Conservation (phyloP, 2,888 invertebrate species). For the Aspidiotus destructor region DNA sequence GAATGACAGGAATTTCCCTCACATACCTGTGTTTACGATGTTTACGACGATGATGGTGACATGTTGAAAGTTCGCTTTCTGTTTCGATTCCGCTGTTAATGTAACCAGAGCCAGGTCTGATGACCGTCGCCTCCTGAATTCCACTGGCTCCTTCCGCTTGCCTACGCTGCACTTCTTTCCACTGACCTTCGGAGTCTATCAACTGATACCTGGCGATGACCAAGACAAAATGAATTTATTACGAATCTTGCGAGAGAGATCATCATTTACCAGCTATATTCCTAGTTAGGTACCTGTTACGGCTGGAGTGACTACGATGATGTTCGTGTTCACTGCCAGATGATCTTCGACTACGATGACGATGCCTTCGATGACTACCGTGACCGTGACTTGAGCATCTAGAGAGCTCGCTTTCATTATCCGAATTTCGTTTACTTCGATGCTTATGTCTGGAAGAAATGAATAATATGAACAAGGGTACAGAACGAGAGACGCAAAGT, state of each 20-base stretch:
- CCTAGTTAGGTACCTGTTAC: constrained; percentile 9
- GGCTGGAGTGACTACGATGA: constrained; percentile 26
- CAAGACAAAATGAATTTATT: neutral
- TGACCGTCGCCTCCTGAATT: constrained; percentile 61
- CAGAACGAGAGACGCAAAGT: neutral
- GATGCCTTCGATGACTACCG: constrained; percentile 35
- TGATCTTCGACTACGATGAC: constrained; percentile 37
- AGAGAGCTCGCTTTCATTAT: constrained; percentile 82
- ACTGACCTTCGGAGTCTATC: constrained; percentile 78
- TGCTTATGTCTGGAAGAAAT: constrained; percentile 49
- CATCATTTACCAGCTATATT: constrained; percentile 18
- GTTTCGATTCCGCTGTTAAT: constrained; percentile 45
- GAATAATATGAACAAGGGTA: neutral
- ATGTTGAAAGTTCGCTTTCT: constrained; percentile 44
- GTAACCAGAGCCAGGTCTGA: constrained; percentile 42
- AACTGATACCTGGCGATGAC: constrained; percentile 51
- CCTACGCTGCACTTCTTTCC: constrained; percentile 75
- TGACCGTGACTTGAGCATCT: constrained; percentile 55
- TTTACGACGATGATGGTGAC: constrained; percentile 39
- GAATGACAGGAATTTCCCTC: no score
- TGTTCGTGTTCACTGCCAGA: constrained; percentile 35
- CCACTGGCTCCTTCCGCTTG: constrained; percentile 52
- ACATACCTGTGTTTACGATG: constrained; percentile 42
- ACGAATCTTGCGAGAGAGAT: neutral
- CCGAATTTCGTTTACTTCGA: constrained; percentile 72